Evolutionary conservation across 2,888 invertebrate species (phyloP).

Genomic region (Plemyria rubiginata): DNA sequence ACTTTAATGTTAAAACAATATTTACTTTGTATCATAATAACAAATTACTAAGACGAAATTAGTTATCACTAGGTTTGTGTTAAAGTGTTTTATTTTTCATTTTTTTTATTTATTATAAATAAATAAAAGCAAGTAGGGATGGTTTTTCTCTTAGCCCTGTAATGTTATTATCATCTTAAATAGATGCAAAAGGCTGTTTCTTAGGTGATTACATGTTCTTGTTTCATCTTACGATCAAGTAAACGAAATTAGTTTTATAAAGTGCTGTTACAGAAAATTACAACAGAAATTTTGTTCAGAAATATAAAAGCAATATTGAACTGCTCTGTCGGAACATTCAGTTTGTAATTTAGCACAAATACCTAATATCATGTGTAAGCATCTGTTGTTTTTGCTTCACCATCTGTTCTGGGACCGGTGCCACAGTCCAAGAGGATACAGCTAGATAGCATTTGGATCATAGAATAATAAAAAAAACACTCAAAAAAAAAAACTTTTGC

Average conservation of each 20-base stretch:
- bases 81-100: too few species aligned
- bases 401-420: slow-evolving; percentile 26
- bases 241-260: background rate
- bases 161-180: too few species aligned
- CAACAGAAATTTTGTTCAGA: background rate
- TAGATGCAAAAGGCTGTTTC: background rate
- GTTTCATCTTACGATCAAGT: background rate
- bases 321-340: slow-evolving; percentile 10
- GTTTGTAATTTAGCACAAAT: slow-evolving; percentile 18
- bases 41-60: too few species aligned
- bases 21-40: too few species aligned
- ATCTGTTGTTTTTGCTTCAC: slow-evolving; percentile 32
- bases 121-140: too few species aligned
- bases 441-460: background rate
- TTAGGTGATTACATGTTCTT: background rate
- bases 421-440: background rate
- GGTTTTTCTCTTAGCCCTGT: too few species aligned
- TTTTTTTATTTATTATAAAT: too few species aligned
- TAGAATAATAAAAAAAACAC: too few species aligned
- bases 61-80: too few species aligned
- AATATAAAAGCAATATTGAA: slow-evolving; percentile 5
- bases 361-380: slow-evolving; percentile 23
- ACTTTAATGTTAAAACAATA: too few species aligned
- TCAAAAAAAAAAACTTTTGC: too few species aligned
- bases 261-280: background rate